phyloP scores from a whole-genome alignment of 2,113 vertebrate genomes.

The Microcebus lehilahytsara region DNA sequence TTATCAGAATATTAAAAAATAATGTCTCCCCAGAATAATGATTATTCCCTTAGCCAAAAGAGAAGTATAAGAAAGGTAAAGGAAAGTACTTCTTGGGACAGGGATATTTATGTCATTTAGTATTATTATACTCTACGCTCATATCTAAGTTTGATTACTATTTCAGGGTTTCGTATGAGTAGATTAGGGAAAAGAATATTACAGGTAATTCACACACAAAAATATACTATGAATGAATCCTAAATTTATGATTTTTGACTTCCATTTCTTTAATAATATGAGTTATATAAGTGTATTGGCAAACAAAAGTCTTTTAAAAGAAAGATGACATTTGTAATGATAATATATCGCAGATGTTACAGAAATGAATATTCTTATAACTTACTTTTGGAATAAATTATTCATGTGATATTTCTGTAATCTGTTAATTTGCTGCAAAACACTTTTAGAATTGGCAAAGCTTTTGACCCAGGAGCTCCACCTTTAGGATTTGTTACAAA shows the following conservation, averaged over 20 bases:
- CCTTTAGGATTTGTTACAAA: not conserved
- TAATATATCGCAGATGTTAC: not conserved
- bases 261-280: not conserved
- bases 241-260: not conserved
- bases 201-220: not conserved
- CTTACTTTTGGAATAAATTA: not conserved
- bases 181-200: not conserved
- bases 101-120: not conserved
- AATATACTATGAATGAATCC: not conserved
- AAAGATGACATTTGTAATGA: not conserved
- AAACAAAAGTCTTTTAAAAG: not conserved
- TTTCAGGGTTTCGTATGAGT: not conserved
- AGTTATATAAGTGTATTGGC: not conserved
- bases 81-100: not conserved
- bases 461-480: not conserved
- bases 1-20: not conserved
- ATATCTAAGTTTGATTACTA: not conserved
- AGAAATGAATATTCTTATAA: not conserved
- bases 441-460: not conserved
- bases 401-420: not conserved
- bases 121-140: not conserved
- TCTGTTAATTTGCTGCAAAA: not conserved
- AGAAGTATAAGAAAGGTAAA: not conserved
- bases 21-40: not conserved
- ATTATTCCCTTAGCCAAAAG: not conserved